Evolutionary conservation across 1,140 invertebrate genomes (phyloP).

Genomic region (Procambarus clarkii): DNA sequence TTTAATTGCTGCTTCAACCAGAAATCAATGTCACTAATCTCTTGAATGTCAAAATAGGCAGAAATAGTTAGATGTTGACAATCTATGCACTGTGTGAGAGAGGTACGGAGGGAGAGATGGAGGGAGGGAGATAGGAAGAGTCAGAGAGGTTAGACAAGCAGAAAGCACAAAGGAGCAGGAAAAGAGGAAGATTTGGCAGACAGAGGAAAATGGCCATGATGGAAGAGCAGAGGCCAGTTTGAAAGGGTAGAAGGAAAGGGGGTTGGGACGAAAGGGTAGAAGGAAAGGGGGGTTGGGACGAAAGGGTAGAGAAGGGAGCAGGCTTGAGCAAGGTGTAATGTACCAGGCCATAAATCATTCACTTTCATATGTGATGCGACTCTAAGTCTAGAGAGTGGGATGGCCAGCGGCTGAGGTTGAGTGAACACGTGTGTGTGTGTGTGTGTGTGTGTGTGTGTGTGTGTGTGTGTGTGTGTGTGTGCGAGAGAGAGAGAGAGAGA

Average conservation of each 20-base stretch:
- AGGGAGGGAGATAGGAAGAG: not conserved
- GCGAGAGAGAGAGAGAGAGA: too few relatives aligned
- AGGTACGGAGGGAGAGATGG: not conserved
- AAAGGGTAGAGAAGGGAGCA: not conserved
- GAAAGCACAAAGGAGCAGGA: not conserved
- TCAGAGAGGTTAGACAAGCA: not conserved
- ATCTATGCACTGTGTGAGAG: not conserved
- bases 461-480: too few relatives aligned
- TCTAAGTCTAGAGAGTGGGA: too few relatives aligned
- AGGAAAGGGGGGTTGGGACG: not conserved
- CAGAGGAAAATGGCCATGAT: not conserved
- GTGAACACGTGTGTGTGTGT: too few relatives aligned
- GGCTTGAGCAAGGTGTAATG: too few relatives aligned
- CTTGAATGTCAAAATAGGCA: conserved; percentile 58
- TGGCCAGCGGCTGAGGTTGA: too few relatives aligned
- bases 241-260: not conserved
- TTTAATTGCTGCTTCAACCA: conserved; percentile 64
- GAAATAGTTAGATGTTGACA: conserved; percentile 40
- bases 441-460: too few relatives aligned
- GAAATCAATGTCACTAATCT: conserved; percentile 62
- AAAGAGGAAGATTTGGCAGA: not conserved
- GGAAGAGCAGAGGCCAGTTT: too few relatives aligned
- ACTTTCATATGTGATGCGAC: too few relatives aligned
- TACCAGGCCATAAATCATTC: too few relatives aligned
- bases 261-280: not conserved